Conservation (phyloP, 2,888 invertebrate genomes). For the Synanthedon formicaeformis region DNA sequence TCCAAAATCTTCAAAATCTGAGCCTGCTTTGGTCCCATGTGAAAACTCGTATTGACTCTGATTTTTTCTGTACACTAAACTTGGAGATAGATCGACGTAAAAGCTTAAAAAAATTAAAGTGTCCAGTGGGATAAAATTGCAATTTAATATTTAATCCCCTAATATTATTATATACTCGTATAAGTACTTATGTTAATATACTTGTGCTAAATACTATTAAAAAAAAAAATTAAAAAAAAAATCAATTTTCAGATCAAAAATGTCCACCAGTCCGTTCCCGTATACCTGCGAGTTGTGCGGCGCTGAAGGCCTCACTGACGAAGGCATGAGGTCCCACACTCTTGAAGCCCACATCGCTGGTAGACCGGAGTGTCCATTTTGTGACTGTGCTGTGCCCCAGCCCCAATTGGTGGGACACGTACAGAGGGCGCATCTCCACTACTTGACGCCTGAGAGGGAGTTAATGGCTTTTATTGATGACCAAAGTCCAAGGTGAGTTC, state of each 20-base stretch:
- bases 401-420: conserved; percentile 84
- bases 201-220: too few relatives aligned
- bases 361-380: conserved; percentile 84
- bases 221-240: too few relatives aligned
- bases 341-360: conserved; percentile 83
- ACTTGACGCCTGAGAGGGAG: conserved; percentile 83
- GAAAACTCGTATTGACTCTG: too few relatives aligned
- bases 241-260: conserved; percentile 12
- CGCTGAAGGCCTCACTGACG: conserved; percentile 82
- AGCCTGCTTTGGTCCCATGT: too few relatives aligned
- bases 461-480: conserved; percentile 84
- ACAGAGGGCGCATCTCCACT: conserved; percentile 86
- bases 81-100: too few relatives aligned
- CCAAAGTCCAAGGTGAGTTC: conserved; percentile 66
- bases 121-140: too few relatives aligned
- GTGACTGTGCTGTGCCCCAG: conserved; percentile 80
- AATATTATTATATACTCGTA: too few relatives aligned
- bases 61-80: too few relatives aligned
- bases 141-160: too few relatives aligned
- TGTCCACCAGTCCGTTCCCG: conserved; percentile 61
- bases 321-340: conserved; percentile 83
- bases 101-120: too few relatives aligned
- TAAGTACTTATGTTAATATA: too few relatives aligned
- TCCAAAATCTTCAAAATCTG: too few relatives aligned
- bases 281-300: conserved; percentile 87